Evolutionary conservation across 1,140 invertebrate genomes (phyloP).

Genomic region (Amyelois transitella): DNA sequence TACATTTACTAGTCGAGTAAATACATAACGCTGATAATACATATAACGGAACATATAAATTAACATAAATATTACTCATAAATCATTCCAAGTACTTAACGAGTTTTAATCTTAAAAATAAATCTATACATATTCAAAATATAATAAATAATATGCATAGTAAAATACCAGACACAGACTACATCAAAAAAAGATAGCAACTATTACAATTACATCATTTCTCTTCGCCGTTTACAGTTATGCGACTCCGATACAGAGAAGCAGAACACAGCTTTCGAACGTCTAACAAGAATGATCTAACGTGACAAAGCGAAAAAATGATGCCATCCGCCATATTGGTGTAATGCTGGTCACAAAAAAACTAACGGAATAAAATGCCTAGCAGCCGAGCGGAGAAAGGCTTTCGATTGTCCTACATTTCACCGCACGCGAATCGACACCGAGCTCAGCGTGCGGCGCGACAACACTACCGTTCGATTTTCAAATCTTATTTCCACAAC

Average conservation of each 20-base stretch:
- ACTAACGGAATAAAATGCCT: slow-evolving; percentile 74
- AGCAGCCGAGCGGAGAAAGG: slow-evolving; percentile 69
- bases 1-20: too few species aligned
- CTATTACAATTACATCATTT: slow-evolving; percentile 65
- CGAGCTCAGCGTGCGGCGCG: slow-evolving; percentile 32
- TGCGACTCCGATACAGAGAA: slow-evolving; percentile 56
- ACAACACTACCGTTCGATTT: slow-evolving; percentile 30
- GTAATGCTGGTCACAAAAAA: slow-evolving; percentile 70
- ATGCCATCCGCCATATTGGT: slow-evolving; percentile 69
- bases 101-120: too few species aligned
- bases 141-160: background rate
- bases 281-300: slow-evolving; percentile 74
- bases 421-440: slow-evolving; percentile 59
- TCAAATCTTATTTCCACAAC: slow-evolving; percentile 37
- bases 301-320: slow-evolving; percentile 72
- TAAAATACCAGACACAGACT: background rate
- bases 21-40: too few species aligned
- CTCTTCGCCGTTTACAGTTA: slow-evolving; percentile 56
- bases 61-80: too few species aligned
- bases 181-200: slow-evolving; percentile 24
- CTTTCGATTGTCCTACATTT: slow-evolving; percentile 74
- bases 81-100: too few species aligned
- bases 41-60: too few species aligned
- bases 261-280: slow-evolving; percentile 67
- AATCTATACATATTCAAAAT: background rate